Percentiles rank a stretch among this genome's conserved stretches.
These are phyloP conservation scores for Panulirus ornatus DNA, from an alignment of 1,140 invertebrate genomes.

Conservation along the genomic window DNA sequence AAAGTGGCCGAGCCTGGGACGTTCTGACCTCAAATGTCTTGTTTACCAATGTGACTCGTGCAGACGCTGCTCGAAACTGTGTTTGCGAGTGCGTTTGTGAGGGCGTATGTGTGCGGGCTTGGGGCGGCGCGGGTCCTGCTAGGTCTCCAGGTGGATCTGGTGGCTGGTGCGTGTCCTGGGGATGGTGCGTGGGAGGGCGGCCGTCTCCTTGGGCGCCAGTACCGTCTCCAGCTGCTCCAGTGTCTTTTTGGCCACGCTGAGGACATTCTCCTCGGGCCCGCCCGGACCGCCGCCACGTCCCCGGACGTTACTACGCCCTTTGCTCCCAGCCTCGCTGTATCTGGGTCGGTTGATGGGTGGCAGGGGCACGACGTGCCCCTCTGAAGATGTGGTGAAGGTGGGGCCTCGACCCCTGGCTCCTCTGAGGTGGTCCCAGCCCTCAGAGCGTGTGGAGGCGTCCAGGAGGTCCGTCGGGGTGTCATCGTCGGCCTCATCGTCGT, in stretches of 20 bases:
- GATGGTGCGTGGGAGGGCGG: slow-evolving; percentile 14
- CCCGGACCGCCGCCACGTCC: neutral
- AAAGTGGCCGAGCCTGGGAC: neutral
- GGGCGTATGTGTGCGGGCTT: neutral
- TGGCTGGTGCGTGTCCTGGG: slow-evolving; percentile 23
- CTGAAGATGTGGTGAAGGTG: neutral
- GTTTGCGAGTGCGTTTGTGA: neutral
- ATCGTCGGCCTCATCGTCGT: slow-evolving; percentile 26
- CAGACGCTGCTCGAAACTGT: neutral
- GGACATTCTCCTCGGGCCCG: slow-evolving; percentile 46
- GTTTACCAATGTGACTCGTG: neutral
- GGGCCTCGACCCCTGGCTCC: slow-evolving; percentile 19
- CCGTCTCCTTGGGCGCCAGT: slow-evolving; percentile 54
- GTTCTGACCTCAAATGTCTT: no score
- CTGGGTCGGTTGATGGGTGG: slow-evolving; percentile 61
- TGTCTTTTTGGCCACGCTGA: slow-evolving; percentile 68
- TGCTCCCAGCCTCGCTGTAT: neutral
- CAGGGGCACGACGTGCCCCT: slow-evolving; percentile 68
- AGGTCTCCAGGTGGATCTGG: slow-evolving; percentile 62
- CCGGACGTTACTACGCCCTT: slow-evolving; percentile 13
- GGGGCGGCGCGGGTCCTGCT: slow-evolving; percentile 14
- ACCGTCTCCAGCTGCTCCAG: slow-evolving; percentile 68
- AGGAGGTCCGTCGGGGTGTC: slow-evolving; percentile 27
- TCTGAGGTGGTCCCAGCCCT: slow-evolving; percentile 63
- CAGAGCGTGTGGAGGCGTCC: slow-evolving; percentile 61